Percentiles rank a stretch among this genome's conserved stretches.
phyloP scores from a whole-genome alignment of 2,113 vertebrate genomes.

The Chloropsis hardwickii region DNA sequence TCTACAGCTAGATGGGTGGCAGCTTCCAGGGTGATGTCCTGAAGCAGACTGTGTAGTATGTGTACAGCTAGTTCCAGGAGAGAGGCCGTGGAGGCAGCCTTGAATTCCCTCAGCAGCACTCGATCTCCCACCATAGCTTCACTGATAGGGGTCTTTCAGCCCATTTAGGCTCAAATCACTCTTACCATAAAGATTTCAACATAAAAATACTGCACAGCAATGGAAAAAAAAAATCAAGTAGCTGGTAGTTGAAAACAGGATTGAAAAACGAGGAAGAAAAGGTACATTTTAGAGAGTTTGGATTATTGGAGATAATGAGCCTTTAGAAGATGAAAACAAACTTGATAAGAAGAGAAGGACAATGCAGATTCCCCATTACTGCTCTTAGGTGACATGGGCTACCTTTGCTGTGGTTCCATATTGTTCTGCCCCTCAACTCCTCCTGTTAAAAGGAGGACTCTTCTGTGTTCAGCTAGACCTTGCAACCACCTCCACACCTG shows the following conservation, averaged over 20 bases:
- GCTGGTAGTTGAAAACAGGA: background rate
- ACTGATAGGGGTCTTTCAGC: background rate
- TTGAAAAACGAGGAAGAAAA: background rate
- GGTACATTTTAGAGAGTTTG: background rate
- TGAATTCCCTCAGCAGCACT: background rate
- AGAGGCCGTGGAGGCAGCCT: background rate
- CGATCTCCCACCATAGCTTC: background rate
- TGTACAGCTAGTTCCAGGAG: background rate
- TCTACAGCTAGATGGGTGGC: background rate
- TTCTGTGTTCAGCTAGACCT: background rate
- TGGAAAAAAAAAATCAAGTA: fast-evolving
- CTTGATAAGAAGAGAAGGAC: background rate
- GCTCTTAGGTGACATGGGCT: background rate
- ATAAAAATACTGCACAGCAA: background rate
- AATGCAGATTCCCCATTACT: fast-evolving
- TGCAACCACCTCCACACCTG: background rate
- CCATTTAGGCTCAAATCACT: background rate
- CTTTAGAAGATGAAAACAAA: background rate
- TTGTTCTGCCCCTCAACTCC: background rate
- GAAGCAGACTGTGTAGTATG: background rate
- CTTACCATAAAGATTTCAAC: background rate
- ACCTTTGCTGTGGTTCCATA: background rate
- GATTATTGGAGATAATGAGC: background rate
- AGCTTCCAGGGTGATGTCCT: background rate
- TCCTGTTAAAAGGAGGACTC: background rate